Percentiles rank a stretch among this genome's conserved stretches.
phyloP scores from a whole-genome alignment of 2,888 invertebrate species.

The Lithodes maja region DNA sequence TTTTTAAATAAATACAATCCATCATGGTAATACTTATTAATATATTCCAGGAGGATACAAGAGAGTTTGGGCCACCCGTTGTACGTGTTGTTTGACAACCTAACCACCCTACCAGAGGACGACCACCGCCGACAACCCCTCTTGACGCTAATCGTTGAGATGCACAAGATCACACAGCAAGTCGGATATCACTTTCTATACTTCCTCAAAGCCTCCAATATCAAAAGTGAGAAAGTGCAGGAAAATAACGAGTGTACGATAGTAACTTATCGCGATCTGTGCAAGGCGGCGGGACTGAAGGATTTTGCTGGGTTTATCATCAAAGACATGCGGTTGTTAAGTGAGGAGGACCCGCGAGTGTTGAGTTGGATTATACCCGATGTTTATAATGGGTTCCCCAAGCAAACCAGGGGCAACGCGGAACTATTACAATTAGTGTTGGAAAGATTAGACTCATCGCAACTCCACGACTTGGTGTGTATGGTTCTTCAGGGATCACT shows the following conservation, averaged over 20 bases:
- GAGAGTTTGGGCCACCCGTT: slow-evolving; percentile 88
- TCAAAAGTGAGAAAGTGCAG: slow-evolving; percentile 62
- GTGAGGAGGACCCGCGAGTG: slow-evolving; percentile 90
- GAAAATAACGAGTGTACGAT: slow-evolving; percentile 54
- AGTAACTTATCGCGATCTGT: slow-evolving; percentile 67
- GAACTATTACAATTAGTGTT: slow-evolving; percentile 92
- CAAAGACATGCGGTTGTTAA: slow-evolving; percentile 80
- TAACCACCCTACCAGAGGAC: slow-evolving; percentile 84
- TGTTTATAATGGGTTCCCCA: slow-evolving; percentile 92
- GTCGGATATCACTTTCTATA: slow-evolving; percentile 81
- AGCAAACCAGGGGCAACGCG: slow-evolving; percentile 89
- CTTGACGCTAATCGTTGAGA: slow-evolving; percentile 86
- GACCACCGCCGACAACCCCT: slow-evolving; percentile 86
- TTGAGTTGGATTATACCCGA: slow-evolving; percentile 95
- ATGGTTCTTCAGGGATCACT: slow-evolving; percentile 90
- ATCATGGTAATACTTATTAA: no score
- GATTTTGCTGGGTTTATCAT: slow-evolving; percentile 69
- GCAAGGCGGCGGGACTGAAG: slow-evolving; percentile 66
- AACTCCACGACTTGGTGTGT: slow-evolving; percentile 93
- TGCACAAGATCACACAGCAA: slow-evolving; percentile 82
- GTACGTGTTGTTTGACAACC: slow-evolving; percentile 90
- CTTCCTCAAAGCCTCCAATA: slow-evolving; percentile 83
- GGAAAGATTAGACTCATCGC: slow-evolving; percentile 90
- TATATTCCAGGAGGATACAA: slow-evolving; percentile 77
- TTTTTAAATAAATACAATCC: no score